These are phyloP conservation scores for Timema cristinae DNA, from an alignment of 2,888 invertebrate species.

Conservation along the genomic window DNA sequence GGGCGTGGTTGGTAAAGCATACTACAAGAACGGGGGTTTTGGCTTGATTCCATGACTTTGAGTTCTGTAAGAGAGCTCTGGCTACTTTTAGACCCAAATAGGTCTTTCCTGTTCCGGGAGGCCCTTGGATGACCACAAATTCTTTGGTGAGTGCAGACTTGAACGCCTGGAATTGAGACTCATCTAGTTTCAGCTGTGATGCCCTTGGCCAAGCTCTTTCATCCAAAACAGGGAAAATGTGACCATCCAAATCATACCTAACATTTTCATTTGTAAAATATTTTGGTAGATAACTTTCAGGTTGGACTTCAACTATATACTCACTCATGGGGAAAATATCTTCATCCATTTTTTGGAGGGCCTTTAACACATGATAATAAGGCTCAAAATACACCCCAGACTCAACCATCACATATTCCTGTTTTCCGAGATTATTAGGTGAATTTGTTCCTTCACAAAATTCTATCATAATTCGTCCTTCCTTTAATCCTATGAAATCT, in stretches of 20 bases:
- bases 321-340: constrained; percentile 62
- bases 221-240: constrained; percentile 23
- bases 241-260: constrained; percentile 17
- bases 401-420: constrained; percentile 64
- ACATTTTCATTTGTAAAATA: constrained; percentile 39
- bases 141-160: constrained; percentile 64
- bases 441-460: constrained; percentile 41
- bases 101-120: constrained; percentile 86
- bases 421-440: constrained; percentile 41
- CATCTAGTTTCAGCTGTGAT: constrained; percentile 54
- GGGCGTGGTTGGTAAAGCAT: constrained; percentile 81
- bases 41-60: constrained; percentile 40
- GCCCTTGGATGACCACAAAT: constrained; percentile 78
- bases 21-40: constrained; percentile 68
- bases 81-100: constrained; percentile 73
- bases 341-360: constrained; percentile 56
- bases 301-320: constrained; percentile 58
- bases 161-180: constrained; percentile 63
- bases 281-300: constrained; percentile 39
- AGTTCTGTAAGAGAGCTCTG: constrained; percentile 38
- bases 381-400: constrained; percentile 79
- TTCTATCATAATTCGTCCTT: constrained; percentile 53
- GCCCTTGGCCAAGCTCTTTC: constrained; percentile 49
- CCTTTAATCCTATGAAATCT: constrained; percentile 47
- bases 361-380: constrained; percentile 67